Evolutionary conservation across 2,888 invertebrate genomes (phyloP).

Genomic region (Syrphus vitripennis): DNA sequence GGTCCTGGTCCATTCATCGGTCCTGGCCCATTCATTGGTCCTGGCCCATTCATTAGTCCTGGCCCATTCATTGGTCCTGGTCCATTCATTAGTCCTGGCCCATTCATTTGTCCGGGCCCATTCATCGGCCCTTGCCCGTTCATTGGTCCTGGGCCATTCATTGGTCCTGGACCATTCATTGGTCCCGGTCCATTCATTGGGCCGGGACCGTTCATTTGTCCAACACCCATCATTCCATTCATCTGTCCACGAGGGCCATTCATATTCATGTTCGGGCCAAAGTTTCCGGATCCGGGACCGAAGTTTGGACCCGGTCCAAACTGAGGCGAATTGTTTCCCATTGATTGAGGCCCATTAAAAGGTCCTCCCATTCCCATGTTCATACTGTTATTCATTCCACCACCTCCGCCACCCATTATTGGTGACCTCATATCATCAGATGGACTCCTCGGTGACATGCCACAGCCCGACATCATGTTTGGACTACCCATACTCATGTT

Average conservation of each 20-base stretch:
- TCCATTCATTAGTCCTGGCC: constrained; percentile 50
- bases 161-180: not conserved
- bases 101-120: constrained; percentile 33
- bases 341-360: constrained; percentile 52
- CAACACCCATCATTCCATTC: not conserved
- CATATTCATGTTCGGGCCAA: constrained; percentile 61
- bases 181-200: constrained; percentile 47
- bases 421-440: constrained; percentile 53
- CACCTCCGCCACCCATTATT: constrained; percentile 50
- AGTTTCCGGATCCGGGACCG: constrained; percentile 52
- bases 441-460: constrained; percentile 48
- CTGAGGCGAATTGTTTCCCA: constrained; percentile 50
- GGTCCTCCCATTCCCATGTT: constrained; percentile 63
- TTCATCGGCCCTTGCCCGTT: constrained; percentile 23
- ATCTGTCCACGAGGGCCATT: constrained; percentile 27
- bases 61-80: constrained; percentile 47
- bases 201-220: constrained; percentile 38
- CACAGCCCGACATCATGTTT: constrained; percentile 36
- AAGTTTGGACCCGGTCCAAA: constrained; percentile 57
- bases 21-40: constrained; percentile 40
- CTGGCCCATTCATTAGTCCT: constrained; percentile 56
- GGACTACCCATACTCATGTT: constrained; percentile 61
- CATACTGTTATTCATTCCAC: constrained; percentile 46
- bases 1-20: constrained; percentile 62
- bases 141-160: not conserved